Conservation (phyloP, 2,113 vertebrate genomes). For the Cavia aperea region DNA sequence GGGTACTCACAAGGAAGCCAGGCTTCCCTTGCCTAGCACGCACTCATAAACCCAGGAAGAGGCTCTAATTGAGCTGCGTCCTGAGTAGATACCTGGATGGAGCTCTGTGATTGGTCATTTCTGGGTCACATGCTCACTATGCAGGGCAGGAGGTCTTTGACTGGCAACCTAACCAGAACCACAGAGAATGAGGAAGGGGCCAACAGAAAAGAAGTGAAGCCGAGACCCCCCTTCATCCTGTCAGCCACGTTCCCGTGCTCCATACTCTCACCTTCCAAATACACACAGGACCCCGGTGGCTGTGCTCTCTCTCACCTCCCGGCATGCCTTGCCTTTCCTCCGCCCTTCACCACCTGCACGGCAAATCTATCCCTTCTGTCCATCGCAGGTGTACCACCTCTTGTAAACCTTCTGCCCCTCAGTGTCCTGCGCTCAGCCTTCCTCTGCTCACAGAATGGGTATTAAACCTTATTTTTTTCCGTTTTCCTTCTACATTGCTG, state of each 20-base stretch:
- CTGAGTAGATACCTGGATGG: neutral
- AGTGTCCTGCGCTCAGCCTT: accelerated
- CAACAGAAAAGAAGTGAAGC: neutral
- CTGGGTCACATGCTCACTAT: neutral
- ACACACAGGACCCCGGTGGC: neutral
- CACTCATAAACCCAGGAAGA: neutral
- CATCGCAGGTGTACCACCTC: neutral
- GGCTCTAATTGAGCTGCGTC: neutral
- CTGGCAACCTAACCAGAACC: neutral
- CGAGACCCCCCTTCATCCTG: neutral
- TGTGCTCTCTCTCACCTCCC: too few relatives aligned
- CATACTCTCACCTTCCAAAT: neutral
- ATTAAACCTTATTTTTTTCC: neutral
- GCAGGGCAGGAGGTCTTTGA: neutral
- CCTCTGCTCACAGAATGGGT: neutral
- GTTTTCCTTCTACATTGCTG: neutral
- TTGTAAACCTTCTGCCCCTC: neutral
- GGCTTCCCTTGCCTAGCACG: accelerated
- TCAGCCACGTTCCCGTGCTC: neutral
- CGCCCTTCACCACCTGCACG: neutral
- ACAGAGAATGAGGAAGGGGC: neutral
- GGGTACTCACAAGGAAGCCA: neutral
- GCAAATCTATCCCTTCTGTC: neutral
- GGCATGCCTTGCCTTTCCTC: neutral
- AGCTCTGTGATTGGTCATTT: neutral